A percentile compares a stretch with the other conserved stretches of the same genome.
Conservation (phyloP, 1,140 invertebrate species). For the Papilio xuthus region DNA sequence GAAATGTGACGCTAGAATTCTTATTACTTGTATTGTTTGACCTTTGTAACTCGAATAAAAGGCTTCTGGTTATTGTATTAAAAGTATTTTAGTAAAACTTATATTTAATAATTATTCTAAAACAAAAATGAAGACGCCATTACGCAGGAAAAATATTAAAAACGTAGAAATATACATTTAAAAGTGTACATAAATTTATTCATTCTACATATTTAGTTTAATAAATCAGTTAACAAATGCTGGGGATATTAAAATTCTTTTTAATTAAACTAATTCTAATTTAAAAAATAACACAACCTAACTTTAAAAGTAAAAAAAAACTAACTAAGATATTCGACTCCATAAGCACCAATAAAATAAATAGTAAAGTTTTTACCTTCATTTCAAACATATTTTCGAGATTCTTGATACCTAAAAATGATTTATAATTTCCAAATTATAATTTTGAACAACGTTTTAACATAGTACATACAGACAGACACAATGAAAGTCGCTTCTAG, state of each 20-base stretch:
- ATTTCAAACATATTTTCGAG: neutral
- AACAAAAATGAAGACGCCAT: neutral
- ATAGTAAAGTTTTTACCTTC: neutral
- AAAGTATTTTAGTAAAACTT: neutral
- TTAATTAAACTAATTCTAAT: neutral
- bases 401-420: neutral
- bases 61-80: neutral
- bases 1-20: neutral
- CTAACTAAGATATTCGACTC: neutral
- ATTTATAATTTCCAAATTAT: neutral
- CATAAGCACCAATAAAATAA: neutral
- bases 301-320: neutral
- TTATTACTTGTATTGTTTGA: neutral
- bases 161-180: too few relatives aligned
- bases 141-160: too few relatives aligned
- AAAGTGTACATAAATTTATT: too few relatives aligned
- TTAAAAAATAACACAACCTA: neutral
- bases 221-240: too few relatives aligned
- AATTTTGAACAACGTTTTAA: neutral
- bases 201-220: neutral
- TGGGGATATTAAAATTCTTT: too few relatives aligned
- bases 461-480: conserved; percentile 14
- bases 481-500: conserved; percentile 5
- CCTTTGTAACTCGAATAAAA: neutral
- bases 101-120: neutral